Base-by-base conservation (phyloP, 2,797 vertebrate genomes). In the Acomys russatus region DNA sequence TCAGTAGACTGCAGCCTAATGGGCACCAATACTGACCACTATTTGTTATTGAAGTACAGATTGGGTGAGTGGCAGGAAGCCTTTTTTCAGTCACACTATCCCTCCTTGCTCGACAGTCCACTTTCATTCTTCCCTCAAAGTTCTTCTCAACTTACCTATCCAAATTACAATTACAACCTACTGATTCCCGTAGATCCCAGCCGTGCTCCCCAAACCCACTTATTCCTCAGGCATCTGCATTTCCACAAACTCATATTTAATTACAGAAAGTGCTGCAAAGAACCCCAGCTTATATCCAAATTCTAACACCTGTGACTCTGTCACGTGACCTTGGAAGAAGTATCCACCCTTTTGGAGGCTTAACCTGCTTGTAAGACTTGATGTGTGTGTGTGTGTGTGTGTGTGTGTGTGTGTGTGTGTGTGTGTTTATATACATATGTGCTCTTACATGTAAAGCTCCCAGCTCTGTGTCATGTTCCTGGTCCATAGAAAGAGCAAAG, bases 71-170 rank as follows among this genome's bases (percentile, higher is more conserved):
- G 35, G 14, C 14, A 11, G n/a, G 22, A 49, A 51, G 25, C 7
- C 20, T 3, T 79, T 76, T 92, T 30, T 63, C 80, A 61, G 49
- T 35, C 33, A 2, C 15, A 85, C 33, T 33, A 12, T 7, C 25
- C 23, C 4, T 49, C 0, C 4, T 76, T 33, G 44, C 63, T 88
- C 61, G 59, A 28, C 68, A 91, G 18, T 6, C 33, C 68, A 68
- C 28, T 86, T 84, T 88, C 14, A 56, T 64, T 92, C 38, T 64
- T 94, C 76, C 30, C 88, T 88, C 61, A 61, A 85, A 56, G n/a
- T 7, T 83, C 44, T 30, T 76, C 66, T 90, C 28, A 33, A 68
- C 3, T 76, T 56, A n/a, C 20, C 71, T 49, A 56, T 25, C 33
- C 22, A 56, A 25, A 22, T 25, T 86, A 35, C 49, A 87, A 2